These are phyloP conservation scores for Apocrypta bakeri DNA, from an alignment of 1,140 invertebrate species.

Conservation along the genomic window DNA sequence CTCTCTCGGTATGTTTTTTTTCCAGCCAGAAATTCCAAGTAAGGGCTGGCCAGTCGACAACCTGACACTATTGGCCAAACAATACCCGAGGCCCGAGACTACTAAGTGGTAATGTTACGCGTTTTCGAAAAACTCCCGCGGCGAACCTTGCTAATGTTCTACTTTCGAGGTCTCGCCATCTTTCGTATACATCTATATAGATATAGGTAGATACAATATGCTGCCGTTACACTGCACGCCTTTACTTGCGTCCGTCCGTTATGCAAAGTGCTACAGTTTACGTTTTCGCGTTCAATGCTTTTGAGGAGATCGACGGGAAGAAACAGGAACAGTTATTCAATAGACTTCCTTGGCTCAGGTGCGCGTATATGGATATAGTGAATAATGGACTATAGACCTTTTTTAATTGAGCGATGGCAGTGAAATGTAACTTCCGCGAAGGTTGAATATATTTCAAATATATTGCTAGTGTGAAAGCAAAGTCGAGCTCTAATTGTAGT, in stretches of 20 bases:
- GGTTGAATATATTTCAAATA: no score
- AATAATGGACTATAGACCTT: not conserved
- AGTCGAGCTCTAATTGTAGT: not conserved
- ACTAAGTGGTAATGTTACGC: conserved; percentile 67
- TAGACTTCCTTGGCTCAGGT: conserved; percentile 18
- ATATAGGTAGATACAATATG: not conserved
- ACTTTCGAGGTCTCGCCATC: conserved; percentile 49
- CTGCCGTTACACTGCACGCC: not conserved
- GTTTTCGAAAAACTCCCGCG: conserved; percentile 64
- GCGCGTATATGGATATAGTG: not conserved
- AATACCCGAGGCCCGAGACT: conserved; percentile 59
- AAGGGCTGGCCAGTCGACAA: conserved; percentile 58
- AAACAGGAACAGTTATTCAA: conserved; percentile 10
- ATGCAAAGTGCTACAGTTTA: conserved; percentile 33
- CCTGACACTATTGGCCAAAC: conserved; percentile 66
- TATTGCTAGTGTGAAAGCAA: not conserved
- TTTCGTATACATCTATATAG: no score
- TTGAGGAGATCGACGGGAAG: not conserved
- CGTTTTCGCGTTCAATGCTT: not conserved
- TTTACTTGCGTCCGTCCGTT: not conserved
- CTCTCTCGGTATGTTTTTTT: conserved; percentile 50
- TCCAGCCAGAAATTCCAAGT: conserved; percentile 56
- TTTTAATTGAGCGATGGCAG: not conserved
- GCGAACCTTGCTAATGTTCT: conserved; percentile 55
- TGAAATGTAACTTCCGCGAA: not conserved